Evolutionary conservation across 2,113 vertebrate genomes (phyloP).

Genomic region (Spea bombifrons): DNA sequence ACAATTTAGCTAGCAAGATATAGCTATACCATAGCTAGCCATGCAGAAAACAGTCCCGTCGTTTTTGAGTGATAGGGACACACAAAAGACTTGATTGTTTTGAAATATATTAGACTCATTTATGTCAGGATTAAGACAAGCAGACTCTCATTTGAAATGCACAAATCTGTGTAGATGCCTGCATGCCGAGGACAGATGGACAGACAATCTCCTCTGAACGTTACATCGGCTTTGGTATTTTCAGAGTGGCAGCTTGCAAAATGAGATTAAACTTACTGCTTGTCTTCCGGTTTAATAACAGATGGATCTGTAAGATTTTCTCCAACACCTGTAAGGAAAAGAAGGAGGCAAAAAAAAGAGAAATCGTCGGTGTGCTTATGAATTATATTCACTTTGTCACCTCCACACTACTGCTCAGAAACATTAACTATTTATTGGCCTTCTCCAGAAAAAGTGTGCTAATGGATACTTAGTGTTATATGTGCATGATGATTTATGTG

Average conservation of each 20-base stretch:
- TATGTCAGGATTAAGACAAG: not conserved
- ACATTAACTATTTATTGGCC: not conserved
- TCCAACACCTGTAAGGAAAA: slow-evolving; percentile 78
- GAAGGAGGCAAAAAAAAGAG: slow-evolving; percentile 51
- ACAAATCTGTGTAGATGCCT: slow-evolving; percentile 16
- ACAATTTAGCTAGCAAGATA: too few species aligned
- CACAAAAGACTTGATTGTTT: too few species aligned
- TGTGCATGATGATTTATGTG: too few species aligned
- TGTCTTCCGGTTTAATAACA: slow-evolving; percentile 86
- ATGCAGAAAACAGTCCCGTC: too few species aligned
- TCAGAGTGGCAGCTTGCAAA: slow-evolving; percentile 50
- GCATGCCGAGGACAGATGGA: slow-evolving; percentile 35
- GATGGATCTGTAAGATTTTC: slow-evolving; percentile 91
- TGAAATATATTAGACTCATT: not conserved
- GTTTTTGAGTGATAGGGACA: too few species aligned
- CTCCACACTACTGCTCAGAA: not conserved
- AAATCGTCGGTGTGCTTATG: not conserved
- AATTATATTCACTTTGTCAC: not conserved
- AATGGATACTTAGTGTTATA: too few species aligned
- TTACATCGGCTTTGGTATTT: slow-evolving; percentile 45
- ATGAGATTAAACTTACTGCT: slow-evolving; percentile 72
- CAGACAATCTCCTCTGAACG: slow-evolving; percentile 36
- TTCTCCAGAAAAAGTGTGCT: not conserved
- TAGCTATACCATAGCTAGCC: too few species aligned
- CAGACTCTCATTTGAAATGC: not conserved